Percentiles rank a stretch among this genome's conserved stretches.
Conservation (phyloP, 1,140 invertebrate species). For the Agrypnia vestita region DNA sequence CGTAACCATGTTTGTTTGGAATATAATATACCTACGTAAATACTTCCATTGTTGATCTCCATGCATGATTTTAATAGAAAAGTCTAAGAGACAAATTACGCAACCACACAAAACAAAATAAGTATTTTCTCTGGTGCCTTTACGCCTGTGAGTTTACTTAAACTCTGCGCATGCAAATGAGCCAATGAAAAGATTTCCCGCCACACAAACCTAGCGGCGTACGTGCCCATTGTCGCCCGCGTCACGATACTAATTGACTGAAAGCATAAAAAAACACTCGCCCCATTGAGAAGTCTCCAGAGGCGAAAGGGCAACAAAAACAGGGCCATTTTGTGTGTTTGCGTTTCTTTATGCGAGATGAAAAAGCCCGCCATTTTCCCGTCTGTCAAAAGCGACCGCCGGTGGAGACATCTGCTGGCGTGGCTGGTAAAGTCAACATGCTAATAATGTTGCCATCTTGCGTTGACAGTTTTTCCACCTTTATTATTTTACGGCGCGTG, state of each 20-base stretch:
- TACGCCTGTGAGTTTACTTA: not conserved
- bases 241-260: constrained; percentile 31
- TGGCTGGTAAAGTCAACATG: constrained; percentile 33
- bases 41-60: constrained; percentile 10
- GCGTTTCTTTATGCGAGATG: constrained; percentile 20
- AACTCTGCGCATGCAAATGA: constrained; percentile 12
- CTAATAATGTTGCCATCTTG: constrained; percentile 40
- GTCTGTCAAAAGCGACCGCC: constrained; percentile 34
- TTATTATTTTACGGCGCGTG: constrained; percentile 19
- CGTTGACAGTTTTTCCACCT: constrained; percentile 31
- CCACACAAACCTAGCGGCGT: not conserved
- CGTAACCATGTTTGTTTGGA: constrained; percentile 8
- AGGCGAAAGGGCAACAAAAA: constrained; percentile 10
- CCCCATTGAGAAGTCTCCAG: constrained; percentile 19
- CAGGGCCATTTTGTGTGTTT: constrained; percentile 34
- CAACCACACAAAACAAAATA: constrained; percentile 5
- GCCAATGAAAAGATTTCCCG: not conserved
- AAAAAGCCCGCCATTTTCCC: constrained; percentile 36
- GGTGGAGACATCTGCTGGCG: constrained; percentile 20
- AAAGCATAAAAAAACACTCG: constrained; percentile 36
- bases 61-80: not conserved
- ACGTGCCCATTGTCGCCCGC: constrained; percentile 6
- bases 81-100: not conserved
- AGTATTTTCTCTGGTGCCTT: not conserved
- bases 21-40: not conserved